Base-by-base conservation (phyloP, 2,113 vertebrate species). In the Ia io region DNA sequence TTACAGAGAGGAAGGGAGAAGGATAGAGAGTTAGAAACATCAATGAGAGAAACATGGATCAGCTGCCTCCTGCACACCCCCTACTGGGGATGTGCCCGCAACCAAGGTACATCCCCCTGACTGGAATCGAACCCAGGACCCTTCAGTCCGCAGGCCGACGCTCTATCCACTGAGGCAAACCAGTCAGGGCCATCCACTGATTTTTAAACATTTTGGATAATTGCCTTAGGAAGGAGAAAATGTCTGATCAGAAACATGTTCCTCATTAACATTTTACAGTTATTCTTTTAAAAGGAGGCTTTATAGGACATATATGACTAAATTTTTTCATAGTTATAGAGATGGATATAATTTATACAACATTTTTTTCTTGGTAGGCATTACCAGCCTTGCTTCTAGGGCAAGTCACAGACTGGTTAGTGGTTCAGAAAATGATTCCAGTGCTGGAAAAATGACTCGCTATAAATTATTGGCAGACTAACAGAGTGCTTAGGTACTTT, bases 381-480 rank as follows among this genome's bases (percentile, higher is more conserved):
- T 10, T 6, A 7, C 12, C n/a, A 20, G 17, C 61, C 32, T 79
- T 61, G n/a, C 14, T 91, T 17, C 56, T 74, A 18, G 73, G 73
- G 0, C 23, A 32, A 51, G 30, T 25, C 13, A 28, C 3, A 16
- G 59, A 51, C 35, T 32, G 44, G 5, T 1, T 12, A 70, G 30
- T n/a, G 71, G n/a, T 56, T 47, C 49, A 18, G 2, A 23, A 78
- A 28, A 25, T 4, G 0, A 3, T 17, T 5, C 7, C 9, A 12
- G 5, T 12, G 1, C 6, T 13, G 37, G 9, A 32, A 25, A 56
- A 80, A 17, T 1, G 4, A 37, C 23, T 13, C 3, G 16, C 5
- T 8, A 1, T 5, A 0, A 6, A 18, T 23, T 16, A 12, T 1
- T 20, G 17, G 4, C 9, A 22, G 42, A 42, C 28, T 47, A 22